These are phyloP conservation scores for Diabrotica virgifera DNA, from an alignment of 1,140 invertebrate species.

Conservation along the genomic window DNA sequence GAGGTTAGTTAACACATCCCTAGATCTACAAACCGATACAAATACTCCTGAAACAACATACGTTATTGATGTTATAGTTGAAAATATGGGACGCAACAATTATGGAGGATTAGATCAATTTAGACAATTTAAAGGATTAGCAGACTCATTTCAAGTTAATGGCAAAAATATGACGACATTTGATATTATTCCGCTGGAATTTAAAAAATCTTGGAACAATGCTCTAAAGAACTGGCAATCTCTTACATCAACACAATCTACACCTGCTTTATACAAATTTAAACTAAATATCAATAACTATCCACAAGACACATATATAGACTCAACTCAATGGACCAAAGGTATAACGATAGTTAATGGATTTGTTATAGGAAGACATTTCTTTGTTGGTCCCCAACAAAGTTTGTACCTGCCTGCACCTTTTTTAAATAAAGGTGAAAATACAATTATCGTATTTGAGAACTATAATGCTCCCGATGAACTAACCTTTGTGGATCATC, in stretches of 20 bases:
- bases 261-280: slow-evolving; percentile 42
- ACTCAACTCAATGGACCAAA: slow-evolving; percentile 52
- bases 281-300: slow-evolving; percentile 30
- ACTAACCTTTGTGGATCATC: slow-evolving; percentile 30
- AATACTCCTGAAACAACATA: slow-evolving; percentile 35
- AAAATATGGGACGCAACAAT: slow-evolving; percentile 60
- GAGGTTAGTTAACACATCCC: slow-evolving; percentile 43
- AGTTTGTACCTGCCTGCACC: slow-evolving; percentile 60
- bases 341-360: slow-evolving; percentile 65
- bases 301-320: slow-evolving; percentile 42
- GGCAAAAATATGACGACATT: slow-evolving; percentile 48
- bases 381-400: slow-evolving; percentile 55
- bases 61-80: slow-evolving; percentile 57
- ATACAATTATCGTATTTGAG: slow-evolving; percentile 49
- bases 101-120: slow-evolving; percentile 51
- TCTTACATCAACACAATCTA: slow-evolving; percentile 9
- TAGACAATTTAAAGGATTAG: slow-evolving; percentile 52
- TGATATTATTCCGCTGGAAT: slow-evolving; percentile 55
- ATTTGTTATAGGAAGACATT: slow-evolving; percentile 62
- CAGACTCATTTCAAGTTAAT: slow-evolving; percentile 50
- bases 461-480: slow-evolving; percentile 38
- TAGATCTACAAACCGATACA: slow-evolving; percentile 25
- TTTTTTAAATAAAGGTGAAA: slow-evolving; percentile 52
- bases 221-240: slow-evolving; percentile 24
- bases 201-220: slow-evolving; percentile 49